A percentile compares a stretch with the other conserved stretches of the same genome.
Evolutionary conservation across 2,113 vertebrate species (phyloP).

Genomic region (Nipponia nippon): DNA sequence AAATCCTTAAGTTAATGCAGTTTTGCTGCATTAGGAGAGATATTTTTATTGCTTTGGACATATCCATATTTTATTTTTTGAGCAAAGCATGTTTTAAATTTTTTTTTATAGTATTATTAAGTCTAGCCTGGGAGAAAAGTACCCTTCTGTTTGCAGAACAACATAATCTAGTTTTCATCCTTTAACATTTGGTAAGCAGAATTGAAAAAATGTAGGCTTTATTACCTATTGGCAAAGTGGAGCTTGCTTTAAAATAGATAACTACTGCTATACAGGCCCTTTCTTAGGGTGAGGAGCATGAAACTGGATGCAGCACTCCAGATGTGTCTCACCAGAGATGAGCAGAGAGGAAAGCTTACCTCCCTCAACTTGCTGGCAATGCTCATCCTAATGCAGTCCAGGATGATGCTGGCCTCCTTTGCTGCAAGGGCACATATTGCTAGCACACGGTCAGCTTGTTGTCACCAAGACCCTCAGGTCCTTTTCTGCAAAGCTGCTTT

Average conservation of each 20-base stretch:
- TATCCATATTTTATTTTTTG: background rate
- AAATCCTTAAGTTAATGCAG: background rate
- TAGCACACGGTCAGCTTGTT: background rate
- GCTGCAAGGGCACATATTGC: background rate
- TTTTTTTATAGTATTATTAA: background rate
- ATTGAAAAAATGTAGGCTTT: background rate
- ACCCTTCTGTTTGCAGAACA: background rate
- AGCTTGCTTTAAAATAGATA: background rate
- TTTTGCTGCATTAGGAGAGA: background rate
- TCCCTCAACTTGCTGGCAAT: background rate
- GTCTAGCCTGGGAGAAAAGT: background rate
- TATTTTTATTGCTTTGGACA: background rate
- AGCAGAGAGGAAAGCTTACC: background rate
- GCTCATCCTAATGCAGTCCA: background rate
- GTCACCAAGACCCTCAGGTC: background rate
- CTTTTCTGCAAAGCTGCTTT: background rate
- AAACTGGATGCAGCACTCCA: background rate
- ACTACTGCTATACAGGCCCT: background rate
- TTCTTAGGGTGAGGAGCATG: background rate
- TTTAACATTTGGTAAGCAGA: background rate
- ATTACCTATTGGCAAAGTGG: background rate
- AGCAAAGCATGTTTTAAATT: background rate
- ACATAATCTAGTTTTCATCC: background rate
- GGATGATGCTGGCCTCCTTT: background rate
- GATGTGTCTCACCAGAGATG: background rate